These are phyloP conservation scores for Carabus problematicus DNA, from an alignment of 2,888 invertebrate genomes.

Conservation along the genomic window DNA sequence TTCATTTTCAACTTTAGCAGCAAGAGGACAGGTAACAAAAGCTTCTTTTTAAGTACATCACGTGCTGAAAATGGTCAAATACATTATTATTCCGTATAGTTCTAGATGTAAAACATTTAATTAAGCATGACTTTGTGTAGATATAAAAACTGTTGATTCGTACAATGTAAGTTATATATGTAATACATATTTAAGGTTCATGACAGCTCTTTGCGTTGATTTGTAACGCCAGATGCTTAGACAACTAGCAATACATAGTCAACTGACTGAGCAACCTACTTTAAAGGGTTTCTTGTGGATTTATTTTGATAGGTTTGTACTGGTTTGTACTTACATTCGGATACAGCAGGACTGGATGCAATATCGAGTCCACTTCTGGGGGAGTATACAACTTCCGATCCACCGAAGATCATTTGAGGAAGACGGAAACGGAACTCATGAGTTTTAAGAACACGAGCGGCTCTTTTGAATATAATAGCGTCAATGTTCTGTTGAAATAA, in stretches of 20 bases:
- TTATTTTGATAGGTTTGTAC: background rate
- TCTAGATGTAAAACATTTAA: background rate
- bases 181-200: background rate
- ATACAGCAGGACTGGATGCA: constrained; percentile 59
- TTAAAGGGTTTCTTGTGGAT: no score
- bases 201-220: background rate
- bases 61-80: constrained; percentile 66
- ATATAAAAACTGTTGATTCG: background rate
- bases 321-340: constrained; percentile 62
- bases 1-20: constrained; percentile 85
- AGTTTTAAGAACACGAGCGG: constrained; percentile 73
- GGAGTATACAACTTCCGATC: constrained; percentile 71
- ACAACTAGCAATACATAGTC: background rate
- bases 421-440: constrained; percentile 77
- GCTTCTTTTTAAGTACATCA: constrained; percentile 82
- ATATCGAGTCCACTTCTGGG: constrained; percentile 72
- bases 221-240: background rate
- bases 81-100: background rate
- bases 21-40: constrained; percentile 78
- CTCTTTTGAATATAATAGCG: constrained; percentile 76
- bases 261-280: no score
- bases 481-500: constrained; percentile 68
- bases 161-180: background rate
- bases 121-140: background rate
- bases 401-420: constrained; percentile 75